Evolutionary conservation across 1,140 invertebrate genomes (phyloP).

Genomic region (Tenebrio molitor): DNA sequence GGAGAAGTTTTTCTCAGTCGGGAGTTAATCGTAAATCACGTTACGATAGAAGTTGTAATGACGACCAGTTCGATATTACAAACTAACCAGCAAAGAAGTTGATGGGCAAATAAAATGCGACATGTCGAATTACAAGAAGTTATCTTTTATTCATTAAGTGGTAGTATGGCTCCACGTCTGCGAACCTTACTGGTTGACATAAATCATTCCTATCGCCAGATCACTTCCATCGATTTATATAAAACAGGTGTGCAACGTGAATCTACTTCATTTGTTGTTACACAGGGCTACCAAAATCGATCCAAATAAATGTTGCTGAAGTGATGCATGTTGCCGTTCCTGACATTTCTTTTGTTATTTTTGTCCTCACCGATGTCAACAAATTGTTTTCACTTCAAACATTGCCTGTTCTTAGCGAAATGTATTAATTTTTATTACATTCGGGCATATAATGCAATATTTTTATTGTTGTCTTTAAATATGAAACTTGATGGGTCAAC

Average conservation of each 20-base stretch:
- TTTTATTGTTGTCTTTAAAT: too few species aligned
- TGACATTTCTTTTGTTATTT: neutral
- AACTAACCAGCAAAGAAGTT: neutral
- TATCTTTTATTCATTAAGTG: constrained; percentile 43
- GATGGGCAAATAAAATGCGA: constrained; percentile 22
- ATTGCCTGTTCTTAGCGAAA: too few species aligned
- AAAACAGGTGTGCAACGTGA: constrained; percentile 12
- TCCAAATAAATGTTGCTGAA: neutral
- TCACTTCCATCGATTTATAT: constrained; percentile 20
- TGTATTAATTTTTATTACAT: too few species aligned
- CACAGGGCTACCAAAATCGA: neutral
- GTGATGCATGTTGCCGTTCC: too few species aligned
- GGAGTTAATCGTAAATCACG: too few species aligned
- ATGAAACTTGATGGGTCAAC: too few species aligned
- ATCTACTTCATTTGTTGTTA: neutral
- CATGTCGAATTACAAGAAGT: constrained; percentile 37
- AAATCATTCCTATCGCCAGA: constrained; percentile 16
- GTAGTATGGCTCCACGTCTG: constrained; percentile 2
- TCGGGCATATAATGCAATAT: too few species aligned
- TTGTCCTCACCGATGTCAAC: too few species aligned
- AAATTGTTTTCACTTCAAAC: too few species aligned
- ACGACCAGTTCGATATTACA: too few species aligned
- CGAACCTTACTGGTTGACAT: neutral
- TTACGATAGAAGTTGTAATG: too few species aligned
- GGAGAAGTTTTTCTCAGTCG: too few species aligned